phyloP scores from a whole-genome alignment of 2,113 vertebrate species.

The Echinops telfairi region DNA sequence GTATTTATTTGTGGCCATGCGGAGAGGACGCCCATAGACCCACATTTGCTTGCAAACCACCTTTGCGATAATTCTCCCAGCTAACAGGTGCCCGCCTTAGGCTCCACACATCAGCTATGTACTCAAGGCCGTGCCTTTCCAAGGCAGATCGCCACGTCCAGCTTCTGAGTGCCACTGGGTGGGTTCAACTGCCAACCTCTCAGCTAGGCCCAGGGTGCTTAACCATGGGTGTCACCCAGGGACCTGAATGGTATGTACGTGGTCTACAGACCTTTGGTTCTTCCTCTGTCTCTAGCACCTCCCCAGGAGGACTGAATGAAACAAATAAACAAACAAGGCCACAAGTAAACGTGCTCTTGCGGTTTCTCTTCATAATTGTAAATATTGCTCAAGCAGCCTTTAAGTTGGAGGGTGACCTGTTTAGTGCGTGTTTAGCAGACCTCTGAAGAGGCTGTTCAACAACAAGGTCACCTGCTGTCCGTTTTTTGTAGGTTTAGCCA shows the following conservation, averaged over 20 bases:
- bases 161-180: neutral
- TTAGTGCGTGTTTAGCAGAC: conserved; percentile 18
- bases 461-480: neutral
- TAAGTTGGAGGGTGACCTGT: neutral
- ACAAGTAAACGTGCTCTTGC: neutral
- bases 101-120: neutral
- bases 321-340: neutral
- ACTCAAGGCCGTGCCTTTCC: neutral
- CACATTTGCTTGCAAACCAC: neutral
- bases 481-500: neutral
- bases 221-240: neutral
- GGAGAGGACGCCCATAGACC: neutral
- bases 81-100: neutral
- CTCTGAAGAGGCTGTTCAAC: neutral
- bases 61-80: neutral
- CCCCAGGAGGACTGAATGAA: neutral
- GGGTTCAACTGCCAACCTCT: neutral
- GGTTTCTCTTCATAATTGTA: neutral
- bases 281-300: neutral
- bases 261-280: neutral
- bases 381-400: neutral
- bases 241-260: neutral
- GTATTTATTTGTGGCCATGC: neutral
- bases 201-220: neutral
- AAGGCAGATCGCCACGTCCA: neutral